Evolutionary conservation across 2,113 vertebrate genomes (phyloP), one percentile per base, ranked within the genome.

Genomic region (Euleptes europaea): DNA sequence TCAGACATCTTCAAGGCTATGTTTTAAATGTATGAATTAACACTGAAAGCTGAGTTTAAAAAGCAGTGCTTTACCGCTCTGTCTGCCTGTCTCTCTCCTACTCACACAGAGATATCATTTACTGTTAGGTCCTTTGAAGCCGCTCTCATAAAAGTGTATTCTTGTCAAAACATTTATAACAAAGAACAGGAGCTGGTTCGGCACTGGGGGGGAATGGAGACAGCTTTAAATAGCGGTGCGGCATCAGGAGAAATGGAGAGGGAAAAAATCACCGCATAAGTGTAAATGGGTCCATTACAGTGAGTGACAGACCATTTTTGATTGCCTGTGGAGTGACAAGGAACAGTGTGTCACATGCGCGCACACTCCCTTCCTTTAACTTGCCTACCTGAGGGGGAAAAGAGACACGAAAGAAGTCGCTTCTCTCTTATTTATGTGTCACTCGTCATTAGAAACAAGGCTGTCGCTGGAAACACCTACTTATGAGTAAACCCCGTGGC

Each of bases 151-250:
- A 42, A 72, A 73, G 17, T 72, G 40, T 19, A 7, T 60, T 73
- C 65, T 44, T 78, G 78, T 83, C 77, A 87, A 78, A 82, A 85
- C 51, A 42, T 77, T 90, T 49, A 8, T 57, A 28, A 78, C 66
- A 78, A 79, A 84, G 28, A 57, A 33, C 2, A 74, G 23, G 60
- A 83, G 31, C 47, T 66, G 12, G 19, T 72, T 80, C 38, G 51
- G 63, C 65, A 31, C 38, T 54, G 23, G 10, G 57, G 49, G 60
- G 81, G 31, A 26, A 1, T 74, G 65, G 44, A 65, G 84, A 57
- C 60, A 11, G 31, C 57, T 85, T 84, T 31, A 42, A 77, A 65
- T 23, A 74, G 60, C 57, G 63, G 26, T 3, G 88, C 40, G 0
- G 0, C 44, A 88, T 51, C 42, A 19, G 4, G 6, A 3, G 71